Conservation (phyloP, 2,888 invertebrate species). For the Sinhomidia bicolor region DNA sequence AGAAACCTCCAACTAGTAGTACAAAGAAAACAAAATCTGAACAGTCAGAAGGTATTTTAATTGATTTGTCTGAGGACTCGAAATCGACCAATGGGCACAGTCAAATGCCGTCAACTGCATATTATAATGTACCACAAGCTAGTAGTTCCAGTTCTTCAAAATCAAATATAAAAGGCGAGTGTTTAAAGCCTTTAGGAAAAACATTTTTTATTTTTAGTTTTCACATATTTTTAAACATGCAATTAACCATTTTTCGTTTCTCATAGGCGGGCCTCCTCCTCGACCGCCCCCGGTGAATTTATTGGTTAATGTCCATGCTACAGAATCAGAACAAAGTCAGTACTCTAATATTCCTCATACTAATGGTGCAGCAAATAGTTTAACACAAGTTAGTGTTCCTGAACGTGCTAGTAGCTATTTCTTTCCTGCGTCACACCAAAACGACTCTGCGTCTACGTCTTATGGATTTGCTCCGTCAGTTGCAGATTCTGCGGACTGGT, state of each 20-base stretch:
- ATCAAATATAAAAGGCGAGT: conserved; percentile 83
- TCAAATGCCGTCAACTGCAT: conserved; percentile 64
- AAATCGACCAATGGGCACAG: conserved; percentile 44
- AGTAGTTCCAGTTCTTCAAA: conserved; percentile 91
- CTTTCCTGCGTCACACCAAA: conserved; percentile 11
- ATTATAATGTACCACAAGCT: conserved; percentile 81
- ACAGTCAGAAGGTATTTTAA: conserved; percentile 86
- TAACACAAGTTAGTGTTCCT: conserved; percentile 40
- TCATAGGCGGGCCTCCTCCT: conserved; percentile 65
- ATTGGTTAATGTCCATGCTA: conserved; percentile 76
- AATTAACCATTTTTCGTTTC: not conserved
- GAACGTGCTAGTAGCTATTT: not conserved
- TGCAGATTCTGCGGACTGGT: conserved; percentile 77
- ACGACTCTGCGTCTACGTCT: conserved; percentile 35
- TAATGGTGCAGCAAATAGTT: conserved; percentile 24
- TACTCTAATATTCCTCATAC: conserved; percentile 46
- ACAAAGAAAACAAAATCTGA: not conserved
- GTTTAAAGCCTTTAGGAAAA: not conserved
- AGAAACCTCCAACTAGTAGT: not conserved
- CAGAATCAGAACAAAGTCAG: conserved; percentile 78
- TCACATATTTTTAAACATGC: too few relatives aligned
- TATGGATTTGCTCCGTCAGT: conserved; percentile 71
- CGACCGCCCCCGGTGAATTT: conserved; percentile 70
- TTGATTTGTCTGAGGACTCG: conserved; percentile 87
- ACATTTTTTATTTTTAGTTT: not conserved